Evolutionary conservation across 2,113 vertebrate genomes (phyloP).

Genomic region (Heterotilapia buettikoferi): DNA sequence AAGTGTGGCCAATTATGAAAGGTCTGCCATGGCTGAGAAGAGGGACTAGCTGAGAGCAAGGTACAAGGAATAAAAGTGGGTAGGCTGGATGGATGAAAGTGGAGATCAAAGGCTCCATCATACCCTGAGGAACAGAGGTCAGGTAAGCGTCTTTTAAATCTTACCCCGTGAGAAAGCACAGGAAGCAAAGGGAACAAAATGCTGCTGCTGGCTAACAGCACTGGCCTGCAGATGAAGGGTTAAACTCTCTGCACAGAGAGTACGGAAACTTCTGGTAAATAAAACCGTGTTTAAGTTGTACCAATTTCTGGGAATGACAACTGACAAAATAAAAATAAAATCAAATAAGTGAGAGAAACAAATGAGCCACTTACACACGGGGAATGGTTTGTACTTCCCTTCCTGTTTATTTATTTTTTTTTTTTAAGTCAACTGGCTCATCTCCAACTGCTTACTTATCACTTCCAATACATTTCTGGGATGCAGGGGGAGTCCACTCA

Average conservation of each 20-base stretch:
- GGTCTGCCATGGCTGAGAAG: background rate
- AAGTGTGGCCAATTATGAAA: background rate
- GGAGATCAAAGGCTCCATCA: background rate
- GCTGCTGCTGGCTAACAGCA: background rate
- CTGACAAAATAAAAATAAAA: background rate
- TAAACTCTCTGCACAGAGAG: background rate
- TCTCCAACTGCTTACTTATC: background rate
- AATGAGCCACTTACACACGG: background rate
- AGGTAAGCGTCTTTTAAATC: background rate
- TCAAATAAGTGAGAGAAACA: fast-evolving
- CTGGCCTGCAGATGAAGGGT: background rate
- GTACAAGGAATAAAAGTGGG: background rate
- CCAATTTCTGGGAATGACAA: background rate
- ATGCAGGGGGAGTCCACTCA: background rate
- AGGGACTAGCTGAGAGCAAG: background rate
- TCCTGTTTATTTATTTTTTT: fast-evolving
- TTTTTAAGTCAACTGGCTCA: background rate
- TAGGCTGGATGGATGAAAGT: background rate
- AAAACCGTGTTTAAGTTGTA: background rate
- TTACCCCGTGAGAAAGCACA: background rate
- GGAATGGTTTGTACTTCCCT: background rate
- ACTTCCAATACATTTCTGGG: background rate
- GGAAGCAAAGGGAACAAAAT: background rate
- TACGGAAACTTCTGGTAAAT: background rate
- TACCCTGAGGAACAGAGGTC: background rate